Evolutionary conservation across 2,888 invertebrate genomes (phyloP), one percentile per base, ranked within the genome.

Genomic region (Deroplatys truncata): DNA sequence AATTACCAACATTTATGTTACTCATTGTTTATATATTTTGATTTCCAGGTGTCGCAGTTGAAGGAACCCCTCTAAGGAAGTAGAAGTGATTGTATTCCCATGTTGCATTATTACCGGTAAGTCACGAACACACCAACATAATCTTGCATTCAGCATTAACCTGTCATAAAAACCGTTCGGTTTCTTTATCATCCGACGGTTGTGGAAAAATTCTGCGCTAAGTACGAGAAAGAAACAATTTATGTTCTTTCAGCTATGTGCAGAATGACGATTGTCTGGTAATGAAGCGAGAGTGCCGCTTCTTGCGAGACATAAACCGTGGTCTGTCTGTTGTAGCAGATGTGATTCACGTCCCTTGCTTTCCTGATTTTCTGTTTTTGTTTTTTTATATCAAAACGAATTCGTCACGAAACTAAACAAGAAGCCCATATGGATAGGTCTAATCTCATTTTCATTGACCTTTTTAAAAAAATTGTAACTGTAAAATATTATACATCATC

Each of bases 251-350:
- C 43, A n/a, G 87, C 82, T 83, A 87, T 83, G 87, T 43, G 29
- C n/a, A 87, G 87, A 87, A 87, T 87, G 87, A 87, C 83, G 72
- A 87, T 87, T 87, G 87, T 25, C 25, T 49, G 15, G 56, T 72
- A 72, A 72, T 72, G 56, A 72, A 72, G 56, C 56, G 15, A 72
- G 56, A 7, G 56, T 72, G 25, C 5, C 20, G 20, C 20, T 72
- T 72, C 56, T 72, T 72, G 56, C 56, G 20, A 72, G 56, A 43
- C 43, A 9, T 7, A 43, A 56, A 56, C 56, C 16, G 56, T 20
- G 56, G 20, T 25, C 56, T 72, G 56, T 25, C 56, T 72, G 49
- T 15, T 15, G 49, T 8, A 15, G 49, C 49, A 31, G 31, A 2
- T 49, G 49, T 49, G 56, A 20, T 72, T 72, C 56, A 72, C 25